Conservation (phyloP, 2,888 invertebrate species). For the Morpho achilles region DNA sequence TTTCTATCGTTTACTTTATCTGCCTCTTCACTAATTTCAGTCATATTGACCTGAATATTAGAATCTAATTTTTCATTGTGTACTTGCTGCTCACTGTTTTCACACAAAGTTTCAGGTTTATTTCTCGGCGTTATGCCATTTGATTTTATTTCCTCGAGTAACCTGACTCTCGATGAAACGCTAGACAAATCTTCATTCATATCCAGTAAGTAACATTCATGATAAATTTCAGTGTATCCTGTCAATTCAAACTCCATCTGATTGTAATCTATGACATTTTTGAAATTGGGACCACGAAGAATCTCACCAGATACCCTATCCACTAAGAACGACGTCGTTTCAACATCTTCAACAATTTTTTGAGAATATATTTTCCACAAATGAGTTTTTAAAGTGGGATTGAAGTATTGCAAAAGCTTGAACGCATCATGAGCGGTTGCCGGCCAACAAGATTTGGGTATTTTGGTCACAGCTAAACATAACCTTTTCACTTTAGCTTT, state of each 20-base stretch:
- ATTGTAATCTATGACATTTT: constrained; percentile 62
- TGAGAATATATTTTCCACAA: constrained; percentile 62
- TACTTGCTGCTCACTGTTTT: background rate
- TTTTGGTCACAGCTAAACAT: constrained; percentile 59
- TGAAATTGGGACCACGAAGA: constrained; percentile 58
- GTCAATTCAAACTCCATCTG: constrained; percentile 67
- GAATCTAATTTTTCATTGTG: background rate
- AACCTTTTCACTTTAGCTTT: constrained; percentile 58
- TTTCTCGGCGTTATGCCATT: constrained; percentile 45
- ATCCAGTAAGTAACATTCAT: constrained; percentile 52
- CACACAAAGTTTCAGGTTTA: constrained; percentile 29
- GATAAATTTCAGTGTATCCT: constrained; percentile 63
- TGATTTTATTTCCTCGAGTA: constrained; percentile 53
- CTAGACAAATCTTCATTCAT: constrained; percentile 57
- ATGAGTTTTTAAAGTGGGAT: constrained; percentile 55
- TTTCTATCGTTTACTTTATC: background rate
- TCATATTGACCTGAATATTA: constrained; percentile 16
- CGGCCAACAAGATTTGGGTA: constrained; percentile 55
- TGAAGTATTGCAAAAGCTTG: constrained; percentile 66
- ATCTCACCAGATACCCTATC: constrained; percentile 64
- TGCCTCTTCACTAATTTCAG: constrained; percentile 9
- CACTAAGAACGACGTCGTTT: constrained; percentile 56
- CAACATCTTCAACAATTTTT: constrained; percentile 44
- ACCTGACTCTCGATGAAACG: constrained; percentile 57
- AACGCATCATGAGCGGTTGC: constrained; percentile 58